Evolutionary conservation across 2,113 vertebrate genomes (phyloP).

Genomic region (Paramisgurnus dabryanus): DNA sequence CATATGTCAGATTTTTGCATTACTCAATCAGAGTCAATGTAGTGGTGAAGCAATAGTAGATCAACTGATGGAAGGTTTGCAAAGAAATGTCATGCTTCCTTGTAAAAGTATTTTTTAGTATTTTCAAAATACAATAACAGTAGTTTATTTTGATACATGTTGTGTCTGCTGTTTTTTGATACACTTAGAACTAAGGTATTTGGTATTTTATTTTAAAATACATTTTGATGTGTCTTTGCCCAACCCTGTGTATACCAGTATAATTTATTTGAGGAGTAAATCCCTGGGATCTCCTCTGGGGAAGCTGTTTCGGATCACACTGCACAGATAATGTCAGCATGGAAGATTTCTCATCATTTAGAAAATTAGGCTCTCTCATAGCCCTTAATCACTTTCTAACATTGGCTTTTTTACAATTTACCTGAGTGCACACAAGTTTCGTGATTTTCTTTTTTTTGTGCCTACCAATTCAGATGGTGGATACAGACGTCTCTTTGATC

Average conservation of each 20-base stretch:
- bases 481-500: constrained; percentile 49
- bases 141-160: too few species aligned
- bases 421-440: background rate
- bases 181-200: too few species aligned
- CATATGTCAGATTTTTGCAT: too few species aligned
- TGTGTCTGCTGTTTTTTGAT: too few species aligned
- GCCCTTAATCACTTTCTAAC: constrained; percentile 25
- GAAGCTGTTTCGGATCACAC: constrained; percentile 24
- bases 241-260: constrained; percentile 25
- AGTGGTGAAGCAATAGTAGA: too few species aligned
- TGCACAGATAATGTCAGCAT: constrained; percentile 30
- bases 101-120: too few species aligned
- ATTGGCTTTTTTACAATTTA: constrained; percentile 25
- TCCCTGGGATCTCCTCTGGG: constrained; percentile 25
- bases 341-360: constrained; percentile 37
- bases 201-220: too few species aligned
- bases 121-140: too few species aligned
- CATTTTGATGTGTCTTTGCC: background rate
- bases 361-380: constrained; percentile 27
- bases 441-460: constrained; percentile 43
- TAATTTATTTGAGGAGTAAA: constrained; percentile 35
- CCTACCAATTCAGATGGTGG: constrained; percentile 43
- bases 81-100: too few species aligned
- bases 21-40: too few species aligned
- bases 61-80: too few species aligned